Conservation (phyloP, 2,888 invertebrate species). For the Ochropleura leucogaster region DNA sequence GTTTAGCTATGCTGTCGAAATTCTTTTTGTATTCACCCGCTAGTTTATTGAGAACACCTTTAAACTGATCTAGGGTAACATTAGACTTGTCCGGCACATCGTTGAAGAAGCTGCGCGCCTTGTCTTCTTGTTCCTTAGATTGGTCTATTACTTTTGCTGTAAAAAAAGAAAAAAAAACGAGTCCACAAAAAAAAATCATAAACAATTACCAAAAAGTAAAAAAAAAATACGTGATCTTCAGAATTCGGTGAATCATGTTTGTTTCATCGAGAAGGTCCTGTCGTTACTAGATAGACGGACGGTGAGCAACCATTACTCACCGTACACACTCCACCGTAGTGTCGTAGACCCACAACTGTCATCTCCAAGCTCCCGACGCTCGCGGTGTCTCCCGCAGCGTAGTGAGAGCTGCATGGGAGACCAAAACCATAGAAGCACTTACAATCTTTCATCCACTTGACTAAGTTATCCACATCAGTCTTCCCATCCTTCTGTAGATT, state of each 20-base stretch:
- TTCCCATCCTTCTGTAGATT: slow-evolving; percentile 23
- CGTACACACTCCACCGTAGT: too few species aligned
- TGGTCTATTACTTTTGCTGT: not conserved
- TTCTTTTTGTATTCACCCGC: too few species aligned
- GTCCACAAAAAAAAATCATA: not conserved
- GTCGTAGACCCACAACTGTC: too few species aligned
- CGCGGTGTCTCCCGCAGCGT: too few species aligned
- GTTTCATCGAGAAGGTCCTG: too few species aligned
- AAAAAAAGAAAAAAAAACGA: not conserved
- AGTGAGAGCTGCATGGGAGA: too few species aligned
- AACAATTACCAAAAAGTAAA: not conserved
- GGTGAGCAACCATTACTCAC: too few species aligned
- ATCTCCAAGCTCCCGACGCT: too few species aligned
- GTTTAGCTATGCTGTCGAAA: too few species aligned
- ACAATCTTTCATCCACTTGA: slow-evolving; percentile 44
- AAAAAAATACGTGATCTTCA: not conserved
- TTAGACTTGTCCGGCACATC: not conserved
- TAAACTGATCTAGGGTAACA: not conserved
- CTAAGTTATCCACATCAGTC: slow-evolving; percentile 9
- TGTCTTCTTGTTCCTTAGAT: not conserved
- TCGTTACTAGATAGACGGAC: too few species aligned
- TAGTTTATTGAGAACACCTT: not conserved
- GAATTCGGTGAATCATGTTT: too few species aligned
- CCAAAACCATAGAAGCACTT: not conserved
- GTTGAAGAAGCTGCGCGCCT: not conserved